Evolutionary conservation across 2,888 invertebrate genomes (phyloP), one percentile per base, ranked within the genome.

Genomic region (Scaptomyza reducta): DNA sequence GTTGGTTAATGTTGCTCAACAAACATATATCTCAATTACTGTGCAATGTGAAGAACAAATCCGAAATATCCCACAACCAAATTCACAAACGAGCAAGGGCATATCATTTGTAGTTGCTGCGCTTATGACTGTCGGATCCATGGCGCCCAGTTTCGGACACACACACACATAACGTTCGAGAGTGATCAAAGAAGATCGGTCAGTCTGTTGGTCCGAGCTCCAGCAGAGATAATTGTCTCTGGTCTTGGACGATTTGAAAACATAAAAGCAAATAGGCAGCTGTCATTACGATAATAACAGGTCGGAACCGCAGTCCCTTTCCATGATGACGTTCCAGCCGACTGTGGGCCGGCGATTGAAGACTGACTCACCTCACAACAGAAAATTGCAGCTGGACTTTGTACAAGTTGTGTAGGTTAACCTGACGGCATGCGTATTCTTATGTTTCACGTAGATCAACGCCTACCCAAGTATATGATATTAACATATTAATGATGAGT

Each of bases 191-290:
- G 70, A 70, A 47, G 53, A 68, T 82, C 60, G 71, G 64, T 50
- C 65, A 65, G 79, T 63, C 50, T 50, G 60, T 14, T 54, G 65
- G 63, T 33, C n/a, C n/a, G 60, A 10, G 60, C 74, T 78, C 83
- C 69, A 79, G 77, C 84, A 61, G 70, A 80, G 87, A 87, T 80
- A 80, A 80, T 80, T 87, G 87, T 69, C 87, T 27, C 77, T 70
- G 69, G 77, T 63, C 65, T 80, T 64, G 67, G 62, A 80, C 74
- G 84, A 68, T 64, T 85, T 66, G 64, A 70, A 74, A 82, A 77
- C 74, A 77, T 79, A 89, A 89, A 89, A 89, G 89, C 82, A 90
- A 88, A 88, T 89, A 89, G 81, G 88, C 80, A 85, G 83, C 90
- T 86, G 79, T 83, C 85, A 89, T 89, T 89, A 89, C 71, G 79